phyloP scores from a whole-genome alignment of 2,113 vertebrate species.

The Forbesichthys papilliferus region DNA sequence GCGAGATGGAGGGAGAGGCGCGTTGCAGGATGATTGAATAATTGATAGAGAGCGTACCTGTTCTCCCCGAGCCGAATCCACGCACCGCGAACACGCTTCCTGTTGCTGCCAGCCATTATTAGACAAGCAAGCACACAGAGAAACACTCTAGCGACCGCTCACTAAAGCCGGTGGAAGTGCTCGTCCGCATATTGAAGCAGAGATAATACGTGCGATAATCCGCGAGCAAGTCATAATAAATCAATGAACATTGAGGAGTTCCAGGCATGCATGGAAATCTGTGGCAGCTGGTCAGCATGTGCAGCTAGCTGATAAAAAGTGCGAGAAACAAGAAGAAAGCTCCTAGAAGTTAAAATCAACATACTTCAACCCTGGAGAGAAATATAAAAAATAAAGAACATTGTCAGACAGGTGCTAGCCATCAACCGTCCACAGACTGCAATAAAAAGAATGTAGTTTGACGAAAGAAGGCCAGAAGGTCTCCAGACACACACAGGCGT shows the following conservation, averaged over 20 bases:
- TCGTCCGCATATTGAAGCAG: constrained; percentile 7
- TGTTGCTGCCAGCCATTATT: constrained; percentile 52
- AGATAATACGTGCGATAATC: constrained; percentile 13
- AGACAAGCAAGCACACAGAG: constrained; percentile 24
- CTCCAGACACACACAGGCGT: constrained; percentile 29
- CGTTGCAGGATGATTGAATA: constrained; percentile 54
- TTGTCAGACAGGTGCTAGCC: constrained; percentile 11
- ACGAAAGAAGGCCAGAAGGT: constrained; percentile 7
- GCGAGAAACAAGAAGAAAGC: too few species aligned
- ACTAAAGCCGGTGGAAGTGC: constrained; percentile 38
- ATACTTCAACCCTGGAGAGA: too few species aligned
- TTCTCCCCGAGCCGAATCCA: constrained; percentile 50
- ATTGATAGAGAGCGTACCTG: constrained; percentile 58
- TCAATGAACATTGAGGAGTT: not conserved
- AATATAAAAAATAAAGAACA: not conserved
- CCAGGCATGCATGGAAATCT: too few species aligned
- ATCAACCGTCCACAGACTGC: constrained; percentile 11
- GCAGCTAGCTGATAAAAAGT: too few species aligned
- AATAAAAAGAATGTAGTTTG: constrained; percentile 17
- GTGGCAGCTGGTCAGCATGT: too few species aligned
- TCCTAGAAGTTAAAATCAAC: too few species aligned
- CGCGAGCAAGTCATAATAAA: constrained; percentile 3
- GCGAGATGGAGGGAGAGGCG: constrained; percentile 17
- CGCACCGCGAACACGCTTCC: constrained; percentile 53
- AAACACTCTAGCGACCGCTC: constrained; percentile 2